A percentile compares a stretch with the other conserved stretches of the same genome.
Evolutionary conservation across 2,797 vertebrate genomes (phyloP).

Genomic region (Pteropus rufus): DNA sequence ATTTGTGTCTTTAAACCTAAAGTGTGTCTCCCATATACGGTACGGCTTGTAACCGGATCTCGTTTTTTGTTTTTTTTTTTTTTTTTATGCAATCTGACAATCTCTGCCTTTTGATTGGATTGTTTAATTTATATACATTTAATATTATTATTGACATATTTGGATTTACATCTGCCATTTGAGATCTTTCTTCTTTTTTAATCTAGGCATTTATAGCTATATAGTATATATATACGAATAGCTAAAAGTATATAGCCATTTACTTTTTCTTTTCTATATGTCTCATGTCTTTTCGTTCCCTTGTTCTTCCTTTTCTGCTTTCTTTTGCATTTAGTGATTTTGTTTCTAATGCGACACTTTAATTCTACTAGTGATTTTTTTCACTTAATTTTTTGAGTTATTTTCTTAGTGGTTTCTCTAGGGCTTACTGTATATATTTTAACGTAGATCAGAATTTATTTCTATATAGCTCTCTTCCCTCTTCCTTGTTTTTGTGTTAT

Average conservation of each 20-base stretch:
- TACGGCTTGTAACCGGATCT: background rate
- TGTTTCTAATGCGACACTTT: background rate
- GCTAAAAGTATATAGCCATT: background rate
- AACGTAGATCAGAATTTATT: background rate
- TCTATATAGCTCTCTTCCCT: background rate
- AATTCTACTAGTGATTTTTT: background rate
- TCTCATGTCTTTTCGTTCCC: background rate
- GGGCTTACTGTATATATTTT: background rate
- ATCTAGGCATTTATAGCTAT: too few species aligned
- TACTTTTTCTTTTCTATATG: background rate
- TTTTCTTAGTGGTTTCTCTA: background rate
- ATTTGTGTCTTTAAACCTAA: background rate
- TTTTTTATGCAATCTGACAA: background rate
- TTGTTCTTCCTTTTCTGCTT: background rate
- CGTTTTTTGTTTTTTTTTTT: background rate
- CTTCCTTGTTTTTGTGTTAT: background rate
- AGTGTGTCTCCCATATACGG: too few species aligned
- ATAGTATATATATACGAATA: too few species aligned
- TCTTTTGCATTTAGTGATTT: background rate
- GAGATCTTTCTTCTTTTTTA: too few species aligned
- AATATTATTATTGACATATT: background rate
- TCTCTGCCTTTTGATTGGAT: background rate
- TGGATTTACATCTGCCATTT: background rate
- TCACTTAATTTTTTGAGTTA: background rate
- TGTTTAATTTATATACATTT: background rate